Evolutionary conservation across 2,113 vertebrate species (phyloP).

Genomic region (Pipa parva): DNA sequence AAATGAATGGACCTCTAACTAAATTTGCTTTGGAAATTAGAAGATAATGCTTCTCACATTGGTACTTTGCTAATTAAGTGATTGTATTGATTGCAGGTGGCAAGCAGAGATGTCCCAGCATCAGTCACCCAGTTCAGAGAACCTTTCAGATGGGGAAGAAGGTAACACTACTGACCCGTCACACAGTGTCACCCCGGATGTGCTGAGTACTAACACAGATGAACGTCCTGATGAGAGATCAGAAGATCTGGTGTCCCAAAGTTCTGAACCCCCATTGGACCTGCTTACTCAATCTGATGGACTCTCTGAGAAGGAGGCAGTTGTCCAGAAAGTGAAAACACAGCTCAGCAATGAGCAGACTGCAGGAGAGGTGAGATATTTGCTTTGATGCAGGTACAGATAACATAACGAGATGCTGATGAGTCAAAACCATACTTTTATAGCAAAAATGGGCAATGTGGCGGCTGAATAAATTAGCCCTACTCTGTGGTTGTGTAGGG

Average conservation of each 20-base stretch:
- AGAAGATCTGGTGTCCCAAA: conserved; percentile 83
- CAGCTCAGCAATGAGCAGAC: conserved; percentile 70
- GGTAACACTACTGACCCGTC: conserved; percentile 87
- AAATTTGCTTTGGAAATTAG: no score
- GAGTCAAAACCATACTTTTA: no score
- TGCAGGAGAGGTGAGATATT: conserved; percentile 62
- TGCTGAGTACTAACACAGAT: conserved; percentile 85
- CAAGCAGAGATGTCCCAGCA: conserved; percentile 77
- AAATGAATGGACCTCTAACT: no score
- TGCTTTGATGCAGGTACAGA: background rate
- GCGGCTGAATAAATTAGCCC: no score
- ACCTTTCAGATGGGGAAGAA: conserved; percentile 85
- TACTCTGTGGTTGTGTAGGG: no score
- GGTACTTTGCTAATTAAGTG: background rate
- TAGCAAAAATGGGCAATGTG: no score
- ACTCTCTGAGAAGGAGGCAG: conserved; percentile 71
- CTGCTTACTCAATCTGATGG: conserved; percentile 67
- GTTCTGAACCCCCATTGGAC: conserved; percentile 80
- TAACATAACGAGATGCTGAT: no score
- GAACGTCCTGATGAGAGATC: conserved; percentile 82
- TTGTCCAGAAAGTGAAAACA: conserved; percentile 67
- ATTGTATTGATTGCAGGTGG: conserved; percentile 52
- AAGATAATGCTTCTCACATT: no score
- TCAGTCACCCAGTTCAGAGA: conserved; percentile 88
- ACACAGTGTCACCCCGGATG: conserved; percentile 84